phyloP scores from a whole-genome alignment of 2,888 invertebrate species.

The Chrysolina oricalcia region DNA sequence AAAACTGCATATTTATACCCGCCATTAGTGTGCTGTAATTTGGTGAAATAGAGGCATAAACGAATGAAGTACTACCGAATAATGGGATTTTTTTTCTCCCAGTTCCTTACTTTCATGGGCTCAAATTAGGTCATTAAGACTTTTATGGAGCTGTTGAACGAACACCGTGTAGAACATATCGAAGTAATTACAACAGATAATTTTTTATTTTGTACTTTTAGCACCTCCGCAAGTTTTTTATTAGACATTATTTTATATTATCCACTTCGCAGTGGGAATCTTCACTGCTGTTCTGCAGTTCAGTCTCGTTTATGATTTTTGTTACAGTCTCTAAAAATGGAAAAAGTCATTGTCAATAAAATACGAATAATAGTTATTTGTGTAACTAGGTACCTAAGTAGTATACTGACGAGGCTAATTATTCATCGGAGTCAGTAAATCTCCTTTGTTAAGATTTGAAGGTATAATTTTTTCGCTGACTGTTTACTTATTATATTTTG shows the following conservation, averaged over 20 bases:
- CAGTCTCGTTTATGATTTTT: too few species aligned
- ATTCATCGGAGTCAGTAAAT: too few species aligned
- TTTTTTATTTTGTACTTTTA: not conserved
- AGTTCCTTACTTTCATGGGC: not conserved
- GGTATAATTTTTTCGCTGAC: too few species aligned
- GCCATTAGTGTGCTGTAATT: slow-evolving; percentile 9
- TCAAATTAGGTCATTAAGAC: not conserved
- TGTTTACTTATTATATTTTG: too few species aligned
- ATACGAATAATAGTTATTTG: too few species aligned
- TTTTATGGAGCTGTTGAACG: not conserved
- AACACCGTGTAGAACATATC: not conserved
- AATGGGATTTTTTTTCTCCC: not conserved
- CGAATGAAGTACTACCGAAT: not conserved
- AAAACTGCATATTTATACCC: slow-evolving; percentile 7
- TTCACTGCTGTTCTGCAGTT: not conserved
- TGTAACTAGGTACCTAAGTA: too few species aligned
- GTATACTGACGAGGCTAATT: too few species aligned
- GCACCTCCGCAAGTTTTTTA: not conserved
- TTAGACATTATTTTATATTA: slow-evolving; percentile 3
- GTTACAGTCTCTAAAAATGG: too few species aligned
- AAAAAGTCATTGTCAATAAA: too few species aligned
- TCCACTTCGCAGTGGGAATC: not conserved
- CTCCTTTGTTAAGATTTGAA: too few species aligned
- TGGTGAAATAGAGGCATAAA: not conserved
- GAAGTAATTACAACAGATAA: not conserved